phyloP scores from a whole-genome alignment of 2,888 invertebrate species.

The Cylloceria caligata region DNA sequence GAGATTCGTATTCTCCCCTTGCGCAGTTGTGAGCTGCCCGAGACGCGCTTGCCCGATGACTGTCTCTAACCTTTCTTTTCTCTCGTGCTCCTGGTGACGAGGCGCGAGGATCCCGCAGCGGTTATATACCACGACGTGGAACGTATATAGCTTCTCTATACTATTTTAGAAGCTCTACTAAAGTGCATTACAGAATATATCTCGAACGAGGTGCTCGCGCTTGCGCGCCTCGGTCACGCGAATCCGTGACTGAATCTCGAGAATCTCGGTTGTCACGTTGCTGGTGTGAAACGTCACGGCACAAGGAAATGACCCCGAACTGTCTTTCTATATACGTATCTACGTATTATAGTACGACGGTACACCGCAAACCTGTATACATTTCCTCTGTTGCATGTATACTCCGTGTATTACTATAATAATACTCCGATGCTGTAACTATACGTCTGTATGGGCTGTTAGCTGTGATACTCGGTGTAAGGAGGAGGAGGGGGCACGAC shows the following conservation, averaged over 20 bases:
- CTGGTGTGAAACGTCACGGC: slow-evolving; percentile 79
- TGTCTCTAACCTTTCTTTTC: not conserved
- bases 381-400: slow-evolving; percentile 13
- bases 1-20: slow-evolving; percentile 50
- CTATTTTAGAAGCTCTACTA: not conserved
- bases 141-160: not conserved
- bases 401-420: slow-evolving; percentile 22
- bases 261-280: slow-evolving; percentile 78
- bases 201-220: not conserved
- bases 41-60: not conserved
- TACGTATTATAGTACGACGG: not conserved
- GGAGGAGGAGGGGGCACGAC: slow-evolving; percentile 69
- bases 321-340: slow-evolving; percentile 70
- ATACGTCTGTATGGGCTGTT: not conserved
- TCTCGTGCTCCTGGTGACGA: not conserved
- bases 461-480: not conserved
- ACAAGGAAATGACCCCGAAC: slow-evolving; percentile 82
- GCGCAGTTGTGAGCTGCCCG: not conserved
- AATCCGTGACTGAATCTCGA: slow-evolving; percentile 79
- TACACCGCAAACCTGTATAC: not conserved
- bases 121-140: not conserved
- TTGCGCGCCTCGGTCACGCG: slow-evolving; percentile 74
- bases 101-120: slow-evolving; percentile 18
- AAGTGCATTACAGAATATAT: slow-evolving; percentile 13
- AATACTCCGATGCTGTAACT: slow-evolving; percentile 21